A percentile compares a stretch with the other conserved stretches of the same genome.
phyloP scores from a whole-genome alignment of 2,888 invertebrate species.

The Eupithecia dodoneata region DNA sequence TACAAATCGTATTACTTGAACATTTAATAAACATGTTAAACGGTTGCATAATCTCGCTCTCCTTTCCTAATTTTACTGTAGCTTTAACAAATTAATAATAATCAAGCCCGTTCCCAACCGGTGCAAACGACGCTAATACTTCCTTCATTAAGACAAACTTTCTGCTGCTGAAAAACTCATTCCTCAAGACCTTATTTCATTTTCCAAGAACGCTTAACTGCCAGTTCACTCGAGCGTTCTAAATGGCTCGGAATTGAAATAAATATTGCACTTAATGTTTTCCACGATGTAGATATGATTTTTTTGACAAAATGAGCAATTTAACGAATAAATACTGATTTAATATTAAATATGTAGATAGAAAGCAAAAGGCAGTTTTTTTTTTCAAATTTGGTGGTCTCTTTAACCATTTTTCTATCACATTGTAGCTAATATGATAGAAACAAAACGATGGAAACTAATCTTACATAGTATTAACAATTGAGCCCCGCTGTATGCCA shows the following conservation, averaged over 20 bases:
- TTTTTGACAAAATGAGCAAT: neutral
- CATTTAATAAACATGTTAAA: neutral
- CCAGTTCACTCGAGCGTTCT: neutral
- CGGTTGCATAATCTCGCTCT: neutral
- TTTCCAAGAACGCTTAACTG: conserved; percentile 5
- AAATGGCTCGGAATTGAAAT: neutral
- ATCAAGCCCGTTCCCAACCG: neutral
- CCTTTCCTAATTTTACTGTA: neutral
- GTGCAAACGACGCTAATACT: conserved; percentile 23
- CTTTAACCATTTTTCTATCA: too few species aligned
- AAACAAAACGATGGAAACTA: too few species aligned
- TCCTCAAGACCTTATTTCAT: conserved; percentile 24
- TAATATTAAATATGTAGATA: neutral
- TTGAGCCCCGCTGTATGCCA: too few species aligned
- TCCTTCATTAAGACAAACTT: conserved; percentile 27
- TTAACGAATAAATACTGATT: neutral
- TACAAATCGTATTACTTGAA: neutral
- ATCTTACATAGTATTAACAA: too few species aligned
- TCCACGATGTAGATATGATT: neutral
- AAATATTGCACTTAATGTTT: neutral
- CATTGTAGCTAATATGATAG: too few species aligned
- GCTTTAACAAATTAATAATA: conserved; percentile 12
- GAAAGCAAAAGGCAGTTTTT: neutral
- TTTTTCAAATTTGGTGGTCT: too few species aligned
- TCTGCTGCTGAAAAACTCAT: conserved; percentile 27